A percentile compares a stretch with the other conserved stretches of the same genome.
These are phyloP conservation scores for Megalopta genalis DNA, from an alignment of 1,140 invertebrate species.

Conservation along the genomic window DNA sequence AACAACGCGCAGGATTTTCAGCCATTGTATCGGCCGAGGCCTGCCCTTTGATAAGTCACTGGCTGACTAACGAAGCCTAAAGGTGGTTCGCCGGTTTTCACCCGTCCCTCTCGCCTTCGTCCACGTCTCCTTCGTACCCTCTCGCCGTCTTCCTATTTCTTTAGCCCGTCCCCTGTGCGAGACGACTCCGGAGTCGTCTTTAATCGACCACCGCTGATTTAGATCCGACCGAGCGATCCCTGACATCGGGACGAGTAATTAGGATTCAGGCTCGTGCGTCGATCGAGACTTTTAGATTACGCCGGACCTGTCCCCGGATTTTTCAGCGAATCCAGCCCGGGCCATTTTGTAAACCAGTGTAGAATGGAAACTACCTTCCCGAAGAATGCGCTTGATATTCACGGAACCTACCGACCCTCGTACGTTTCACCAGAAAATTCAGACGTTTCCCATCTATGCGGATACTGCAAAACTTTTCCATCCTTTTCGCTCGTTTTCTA, in stretches of 20 bases:
- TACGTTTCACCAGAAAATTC: too few species aligned
- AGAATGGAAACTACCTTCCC: too few species aligned
- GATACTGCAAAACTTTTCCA: too few species aligned
- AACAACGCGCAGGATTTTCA: slow-evolving; percentile 59
- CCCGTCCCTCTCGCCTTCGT: slow-evolving; percentile 12
- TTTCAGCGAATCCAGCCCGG: background rate
- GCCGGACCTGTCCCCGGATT: background rate
- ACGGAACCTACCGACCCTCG: too few species aligned
- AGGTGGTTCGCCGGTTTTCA: slow-evolving; percentile 39
- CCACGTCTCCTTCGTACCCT: slow-evolving; percentile 5
- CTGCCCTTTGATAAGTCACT: slow-evolving; percentile 63
- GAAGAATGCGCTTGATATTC: too few species aligned
- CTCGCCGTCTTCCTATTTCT: background rate
- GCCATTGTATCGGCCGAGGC: slow-evolving; percentile 59
- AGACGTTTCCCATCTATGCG: too few species aligned
- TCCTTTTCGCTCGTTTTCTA: too few species aligned
- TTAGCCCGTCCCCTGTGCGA: background rate
- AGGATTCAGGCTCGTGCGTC: slow-evolving; percentile 3
- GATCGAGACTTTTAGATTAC: too few species aligned
- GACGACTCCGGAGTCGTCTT: slow-evolving; percentile 2
- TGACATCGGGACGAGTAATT: slow-evolving; percentile 27
- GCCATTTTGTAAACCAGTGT: too few species aligned
- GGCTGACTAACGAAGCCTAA: slow-evolving; percentile 60
- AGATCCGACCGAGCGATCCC: too few species aligned
- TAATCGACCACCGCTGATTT: slow-evolving; percentile 22